These are phyloP conservation scores for Drosophila suboccidentalis DNA, from an alignment of 2,888 invertebrate genomes.

Conservation along the genomic window DNA sequence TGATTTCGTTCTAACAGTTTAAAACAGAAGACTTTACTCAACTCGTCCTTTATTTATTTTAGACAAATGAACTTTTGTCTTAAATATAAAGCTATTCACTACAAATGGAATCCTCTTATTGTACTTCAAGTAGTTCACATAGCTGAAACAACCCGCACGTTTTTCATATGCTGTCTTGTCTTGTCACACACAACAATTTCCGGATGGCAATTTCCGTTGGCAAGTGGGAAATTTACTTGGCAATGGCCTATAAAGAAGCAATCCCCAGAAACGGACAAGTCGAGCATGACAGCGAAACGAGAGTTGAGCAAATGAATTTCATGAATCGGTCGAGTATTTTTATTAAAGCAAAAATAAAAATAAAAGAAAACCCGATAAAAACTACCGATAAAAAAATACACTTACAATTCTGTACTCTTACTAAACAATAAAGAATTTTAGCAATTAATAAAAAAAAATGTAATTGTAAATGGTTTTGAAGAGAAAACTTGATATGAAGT, in stretches of 20 bases:
- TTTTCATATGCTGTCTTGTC: conserved; percentile 19
- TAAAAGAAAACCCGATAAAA: neutral
- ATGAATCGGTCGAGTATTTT: conserved; percentile 34
- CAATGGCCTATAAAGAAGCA: conserved; percentile 56
- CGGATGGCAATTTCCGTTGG: conserved; percentile 57
- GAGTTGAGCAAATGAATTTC: conserved; percentile 31
- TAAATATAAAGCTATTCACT: conserved; percentile 6
- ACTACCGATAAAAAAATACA: neutral
- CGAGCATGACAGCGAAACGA: conserved; percentile 7
- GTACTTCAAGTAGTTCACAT: conserved; percentile 9
- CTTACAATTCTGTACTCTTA: neutral
- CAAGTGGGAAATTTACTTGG: conserved; percentile 53
- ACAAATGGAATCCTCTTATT: conserved; percentile 8
- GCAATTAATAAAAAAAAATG: neutral
- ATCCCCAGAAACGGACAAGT: conserved; percentile 12
- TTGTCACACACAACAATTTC: conserved; percentile 55
- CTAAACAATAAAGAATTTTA: neutral
- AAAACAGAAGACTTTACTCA: neutral
- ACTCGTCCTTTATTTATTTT: neutral
- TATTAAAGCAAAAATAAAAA: conserved; percentile 26
- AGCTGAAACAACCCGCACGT: conserved; percentile 5
- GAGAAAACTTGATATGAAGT: neutral
- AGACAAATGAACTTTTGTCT: neutral
- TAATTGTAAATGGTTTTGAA: neutral
- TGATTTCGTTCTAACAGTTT: neutral